A percentile compares a stretch with the other conserved stretches of the same genome.
Conservation (phyloP, 2,113 vertebrate species). For the Prunella himalayana region DNA sequence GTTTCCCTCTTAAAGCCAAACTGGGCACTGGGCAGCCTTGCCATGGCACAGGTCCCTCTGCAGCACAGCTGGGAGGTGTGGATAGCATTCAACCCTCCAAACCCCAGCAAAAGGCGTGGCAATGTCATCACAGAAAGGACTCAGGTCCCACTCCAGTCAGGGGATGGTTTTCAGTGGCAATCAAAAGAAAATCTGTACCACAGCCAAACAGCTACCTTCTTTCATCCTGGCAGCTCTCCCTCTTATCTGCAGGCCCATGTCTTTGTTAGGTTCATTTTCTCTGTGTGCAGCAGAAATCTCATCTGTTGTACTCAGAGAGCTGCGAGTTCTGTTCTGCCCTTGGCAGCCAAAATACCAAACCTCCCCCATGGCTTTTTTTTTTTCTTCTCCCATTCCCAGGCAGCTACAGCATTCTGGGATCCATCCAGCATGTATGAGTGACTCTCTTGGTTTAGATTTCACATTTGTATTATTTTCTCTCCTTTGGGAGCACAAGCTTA, state of each 20-base stretch:
- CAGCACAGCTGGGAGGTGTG: constrained; percentile 44
- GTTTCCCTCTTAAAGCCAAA: constrained; percentile 8
- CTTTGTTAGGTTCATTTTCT: background rate
- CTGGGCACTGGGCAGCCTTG: background rate
- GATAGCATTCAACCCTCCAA: constrained; percentile 55
- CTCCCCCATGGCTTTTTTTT: background rate
- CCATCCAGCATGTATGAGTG: background rate
- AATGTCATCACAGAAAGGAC: background rate
- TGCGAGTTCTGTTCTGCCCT: background rate
- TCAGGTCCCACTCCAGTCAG: background rate
- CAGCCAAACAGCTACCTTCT: background rate
- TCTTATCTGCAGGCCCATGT: background rate
- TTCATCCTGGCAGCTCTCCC: constrained; percentile 16
- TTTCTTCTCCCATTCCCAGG: background rate
- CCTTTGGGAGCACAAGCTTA: background rate
- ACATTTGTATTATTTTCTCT: background rate
- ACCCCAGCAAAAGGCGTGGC: background rate
- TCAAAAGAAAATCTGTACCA: background rate
- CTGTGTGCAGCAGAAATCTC: background rate
- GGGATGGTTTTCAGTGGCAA: background rate
- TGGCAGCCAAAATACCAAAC: background rate
- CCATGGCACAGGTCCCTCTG: constrained; percentile 16
- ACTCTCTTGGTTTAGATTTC: background rate
- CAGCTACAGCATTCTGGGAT: background rate
- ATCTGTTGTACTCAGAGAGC: background rate